phyloP scores from a whole-genome alignment of 2,888 invertebrate genomes.

The Pandemis corylana region DNA sequence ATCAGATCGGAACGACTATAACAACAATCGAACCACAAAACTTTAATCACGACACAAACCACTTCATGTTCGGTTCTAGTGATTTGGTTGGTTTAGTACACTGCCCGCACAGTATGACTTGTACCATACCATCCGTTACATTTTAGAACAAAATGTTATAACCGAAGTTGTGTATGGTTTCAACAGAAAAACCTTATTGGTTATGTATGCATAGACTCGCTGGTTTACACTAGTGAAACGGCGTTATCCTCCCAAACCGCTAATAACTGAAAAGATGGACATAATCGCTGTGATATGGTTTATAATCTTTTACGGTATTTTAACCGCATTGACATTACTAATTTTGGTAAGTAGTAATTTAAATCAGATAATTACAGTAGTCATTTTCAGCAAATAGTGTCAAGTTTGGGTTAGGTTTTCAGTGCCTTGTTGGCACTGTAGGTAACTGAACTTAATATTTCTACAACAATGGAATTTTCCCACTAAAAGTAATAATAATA shows the following conservation, averaged over 20 bases:
- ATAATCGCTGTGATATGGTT: constrained; percentile 49
- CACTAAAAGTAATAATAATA: not conserved
- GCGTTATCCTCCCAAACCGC: not conserved
- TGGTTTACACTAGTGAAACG: not conserved
- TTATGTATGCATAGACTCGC: not conserved
- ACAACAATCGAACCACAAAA: too few species aligned
- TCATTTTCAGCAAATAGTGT: not conserved
- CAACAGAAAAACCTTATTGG: not conserved
- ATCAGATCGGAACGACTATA: too few species aligned
- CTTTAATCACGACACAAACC: too few species aligned
- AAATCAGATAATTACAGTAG: not conserved
- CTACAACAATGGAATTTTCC: not conserved
- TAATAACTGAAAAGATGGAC: constrained; percentile 51
- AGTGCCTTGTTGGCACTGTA: constrained; percentile 25
- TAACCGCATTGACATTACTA: constrained; percentile 51
- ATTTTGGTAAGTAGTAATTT: constrained; percentile 56
- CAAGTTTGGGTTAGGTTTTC: not conserved
- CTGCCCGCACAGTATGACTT: too few species aligned
- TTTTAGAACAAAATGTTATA: not conserved
- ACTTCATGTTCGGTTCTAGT: too few species aligned
- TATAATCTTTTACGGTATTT: constrained; percentile 53
- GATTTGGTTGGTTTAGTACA: too few species aligned
- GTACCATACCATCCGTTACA: not conserved
- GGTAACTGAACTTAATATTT: constrained; percentile 13
- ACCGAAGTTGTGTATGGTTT: not conserved